Conservation (phyloP, 2,797 vertebrate genomes). For the Trematomus bernacchii region DNA sequence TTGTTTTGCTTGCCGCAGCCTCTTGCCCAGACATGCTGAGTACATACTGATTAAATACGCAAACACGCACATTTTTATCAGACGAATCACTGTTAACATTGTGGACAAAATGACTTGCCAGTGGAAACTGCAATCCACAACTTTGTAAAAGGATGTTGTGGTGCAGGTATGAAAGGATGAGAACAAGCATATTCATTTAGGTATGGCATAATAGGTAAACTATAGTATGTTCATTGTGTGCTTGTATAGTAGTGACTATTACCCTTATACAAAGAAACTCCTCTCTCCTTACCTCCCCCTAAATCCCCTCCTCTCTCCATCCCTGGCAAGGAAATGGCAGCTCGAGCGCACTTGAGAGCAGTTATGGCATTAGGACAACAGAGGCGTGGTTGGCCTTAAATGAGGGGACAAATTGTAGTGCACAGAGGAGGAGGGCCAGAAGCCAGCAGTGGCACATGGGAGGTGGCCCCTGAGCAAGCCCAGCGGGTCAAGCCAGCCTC, state of each 20-base stretch:
- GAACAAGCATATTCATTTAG: background rate
- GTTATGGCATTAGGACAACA: conserved; percentile 71
- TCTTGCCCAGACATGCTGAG: conserved; percentile 56
- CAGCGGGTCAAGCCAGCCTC: conserved; percentile 83
- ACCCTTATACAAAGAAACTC: conserved; percentile 63
- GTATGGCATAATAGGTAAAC: conserved; percentile 27
- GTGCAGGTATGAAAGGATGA: conserved; percentile 26
- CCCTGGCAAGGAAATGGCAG: conserved; percentile 66
- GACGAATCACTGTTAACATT: background rate
- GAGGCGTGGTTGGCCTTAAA: conserved; percentile 71
- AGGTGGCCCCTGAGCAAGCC: conserved; percentile 75
- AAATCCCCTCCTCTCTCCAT: conserved; percentile 38
- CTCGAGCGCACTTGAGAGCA: conserved; percentile 58
- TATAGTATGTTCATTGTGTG: conserved; percentile 43
- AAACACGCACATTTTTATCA: conserved; percentile 25
- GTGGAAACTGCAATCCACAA: conserved; percentile 18
- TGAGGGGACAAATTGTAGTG: conserved; percentile 78
- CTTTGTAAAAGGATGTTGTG: conserved; percentile 36
- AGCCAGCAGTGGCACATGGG: conserved; percentile 66
- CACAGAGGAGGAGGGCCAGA: conserved; percentile 50
- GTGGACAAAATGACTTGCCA: background rate
- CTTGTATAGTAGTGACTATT: conserved; percentile 39
- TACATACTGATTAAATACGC: conserved; percentile 42
- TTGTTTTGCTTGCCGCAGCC: conserved; percentile 69
- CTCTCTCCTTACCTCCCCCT: conserved; percentile 37